phyloP scores from a whole-genome alignment of 2,888 invertebrate genomes.

The Chalcosyrphus nemorum region DNA sequence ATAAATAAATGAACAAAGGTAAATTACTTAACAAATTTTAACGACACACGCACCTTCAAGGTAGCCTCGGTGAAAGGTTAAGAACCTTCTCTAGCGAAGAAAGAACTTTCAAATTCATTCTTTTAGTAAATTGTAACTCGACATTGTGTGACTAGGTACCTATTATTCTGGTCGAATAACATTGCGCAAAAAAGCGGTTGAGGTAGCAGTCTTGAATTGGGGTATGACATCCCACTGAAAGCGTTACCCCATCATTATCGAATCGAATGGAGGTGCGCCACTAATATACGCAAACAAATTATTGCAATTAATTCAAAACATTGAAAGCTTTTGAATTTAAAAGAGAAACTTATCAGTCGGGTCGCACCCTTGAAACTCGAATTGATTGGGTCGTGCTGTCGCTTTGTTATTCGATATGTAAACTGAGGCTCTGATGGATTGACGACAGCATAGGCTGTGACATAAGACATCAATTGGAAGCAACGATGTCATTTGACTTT shows the following conservation, averaged over 20 bases:
- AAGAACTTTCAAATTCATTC: neutral
- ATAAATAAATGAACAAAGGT: slow-evolving; percentile 36
- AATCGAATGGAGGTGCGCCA: slow-evolving; percentile 30
- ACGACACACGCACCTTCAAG: slow-evolving; percentile 44
- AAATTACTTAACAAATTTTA: slow-evolving; percentile 34
- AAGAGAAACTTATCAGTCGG: slow-evolving; percentile 4
- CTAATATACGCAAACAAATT: slow-evolving; percentile 1
- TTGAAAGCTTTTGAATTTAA: slow-evolving; percentile 29
- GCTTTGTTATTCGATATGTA: neutral
- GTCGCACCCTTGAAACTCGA: slow-evolving; percentile 16
- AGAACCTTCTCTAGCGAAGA: slow-evolving; percentile 15
- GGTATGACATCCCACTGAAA: neutral
- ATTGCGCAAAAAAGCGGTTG: neutral
- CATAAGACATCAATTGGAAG: neutral
- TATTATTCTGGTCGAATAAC: neutral
- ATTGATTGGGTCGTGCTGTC: slow-evolving; percentile 10
- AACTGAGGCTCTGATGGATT: neutral
- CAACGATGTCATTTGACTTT: neutral
- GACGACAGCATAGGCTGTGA: neutral
- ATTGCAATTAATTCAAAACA: slow-evolving; percentile 20
- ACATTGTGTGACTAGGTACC: neutral
- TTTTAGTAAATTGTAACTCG: neutral
- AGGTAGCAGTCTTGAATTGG: neutral
- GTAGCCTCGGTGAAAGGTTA: slow-evolving; percentile 45
- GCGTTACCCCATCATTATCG: neutral